A percentile compares a stretch with the other conserved stretches of the same genome.
These are phyloP conservation scores for Heteractis magnifica DNA, from an alignment of 92 coral and sea anemone species.

Conservation along the genomic window DNA sequence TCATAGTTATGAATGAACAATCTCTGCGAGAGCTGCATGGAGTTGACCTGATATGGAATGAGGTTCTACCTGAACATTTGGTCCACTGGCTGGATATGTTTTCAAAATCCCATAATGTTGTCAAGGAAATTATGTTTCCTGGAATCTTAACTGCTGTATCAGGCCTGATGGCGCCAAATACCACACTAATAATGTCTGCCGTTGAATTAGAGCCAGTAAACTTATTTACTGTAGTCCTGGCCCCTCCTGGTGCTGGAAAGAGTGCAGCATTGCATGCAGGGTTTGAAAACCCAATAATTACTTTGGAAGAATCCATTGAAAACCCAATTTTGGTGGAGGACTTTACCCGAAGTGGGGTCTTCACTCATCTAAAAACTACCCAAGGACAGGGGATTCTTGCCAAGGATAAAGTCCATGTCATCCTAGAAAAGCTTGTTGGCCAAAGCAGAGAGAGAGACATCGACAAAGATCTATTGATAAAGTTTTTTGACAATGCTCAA, in stretches of 20 bases:
- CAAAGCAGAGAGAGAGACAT: background rate
- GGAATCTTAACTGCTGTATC: background rate
- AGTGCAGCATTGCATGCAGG: slow-evolving; percentile 1
- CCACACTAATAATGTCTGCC: background rate
- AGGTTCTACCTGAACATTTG: background rate
- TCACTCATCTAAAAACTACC: slow-evolving; percentile 27
- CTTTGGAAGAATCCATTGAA: background rate
- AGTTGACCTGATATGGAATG: background rate
- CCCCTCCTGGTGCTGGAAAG: slow-evolving; percentile 11
- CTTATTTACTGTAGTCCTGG: background rate
- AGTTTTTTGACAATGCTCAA: slow-evolving; percentile 36
- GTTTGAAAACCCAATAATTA: background rate
- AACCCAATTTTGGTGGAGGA: slow-evolving; percentile 34
- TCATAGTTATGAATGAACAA: too few species aligned
- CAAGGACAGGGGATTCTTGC: slow-evolving; percentile 27
- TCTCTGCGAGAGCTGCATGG: background rate
- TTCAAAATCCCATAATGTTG: slow-evolving; percentile 7
- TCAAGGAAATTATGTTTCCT: slow-evolving; percentile 13
- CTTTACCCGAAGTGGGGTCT: slow-evolving; percentile 31
- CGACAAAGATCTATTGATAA: slow-evolving; percentile 33
- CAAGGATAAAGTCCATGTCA: slow-evolving; percentile 31
- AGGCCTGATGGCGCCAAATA: slow-evolving; percentile 6
- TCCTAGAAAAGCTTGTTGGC: slow-evolving; percentile 15
- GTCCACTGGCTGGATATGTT: background rate
- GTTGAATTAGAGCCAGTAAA: slow-evolving; percentile 1